Conservation (phyloP, 1,140 invertebrate species). For the Phymorhynchus buccinoides region DNA sequence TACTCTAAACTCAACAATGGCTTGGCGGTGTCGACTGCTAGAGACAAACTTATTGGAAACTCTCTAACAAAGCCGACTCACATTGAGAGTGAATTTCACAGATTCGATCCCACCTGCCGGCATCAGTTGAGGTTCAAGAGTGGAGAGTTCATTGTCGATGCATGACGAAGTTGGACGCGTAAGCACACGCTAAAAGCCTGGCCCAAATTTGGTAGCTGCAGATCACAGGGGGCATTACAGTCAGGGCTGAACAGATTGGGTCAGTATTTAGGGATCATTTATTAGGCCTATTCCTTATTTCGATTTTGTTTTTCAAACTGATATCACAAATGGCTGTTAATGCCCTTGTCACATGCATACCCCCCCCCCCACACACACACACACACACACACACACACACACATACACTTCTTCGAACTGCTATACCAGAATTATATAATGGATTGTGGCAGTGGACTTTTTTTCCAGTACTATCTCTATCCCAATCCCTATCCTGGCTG, state of each 20-base stretch:
- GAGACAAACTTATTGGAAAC: not conserved
- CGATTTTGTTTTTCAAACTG: too few relatives aligned
- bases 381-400: not conserved
- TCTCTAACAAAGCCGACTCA: not conserved
- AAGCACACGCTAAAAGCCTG: slow-evolving; percentile 79
- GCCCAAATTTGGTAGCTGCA: slow-evolving; percentile 84
- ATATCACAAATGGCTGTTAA: too few relatives aligned
- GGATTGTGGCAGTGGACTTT: too few relatives aligned
- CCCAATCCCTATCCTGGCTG: too few relatives aligned
- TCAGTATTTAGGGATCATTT: too few relatives aligned
- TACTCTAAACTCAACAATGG: slow-evolving; percentile 8
- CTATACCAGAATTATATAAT: too few relatives aligned
- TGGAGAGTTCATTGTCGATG: slow-evolving; percentile 42
- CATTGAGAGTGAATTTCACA: not conserved
- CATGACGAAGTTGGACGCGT: slow-evolving; percentile 75
- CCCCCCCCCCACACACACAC: not conserved
- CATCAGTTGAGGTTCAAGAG: slow-evolving; percentile 11
- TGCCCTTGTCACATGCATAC: too few relatives aligned
- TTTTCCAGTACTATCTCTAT: too few relatives aligned
- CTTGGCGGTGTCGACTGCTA: slow-evolving; percentile 24
- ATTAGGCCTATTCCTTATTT: too few relatives aligned
- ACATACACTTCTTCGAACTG: too few relatives aligned
- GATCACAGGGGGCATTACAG: slow-evolving; percentile 91
- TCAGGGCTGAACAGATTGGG: slow-evolving; percentile 80
- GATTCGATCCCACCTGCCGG: slow-evolving; percentile 10